Evolutionary conservation across 2,113 vertebrate species (phyloP), one percentile per base, ranked within the genome.

Genomic region (Cranoglanis bouderius): DNA sequence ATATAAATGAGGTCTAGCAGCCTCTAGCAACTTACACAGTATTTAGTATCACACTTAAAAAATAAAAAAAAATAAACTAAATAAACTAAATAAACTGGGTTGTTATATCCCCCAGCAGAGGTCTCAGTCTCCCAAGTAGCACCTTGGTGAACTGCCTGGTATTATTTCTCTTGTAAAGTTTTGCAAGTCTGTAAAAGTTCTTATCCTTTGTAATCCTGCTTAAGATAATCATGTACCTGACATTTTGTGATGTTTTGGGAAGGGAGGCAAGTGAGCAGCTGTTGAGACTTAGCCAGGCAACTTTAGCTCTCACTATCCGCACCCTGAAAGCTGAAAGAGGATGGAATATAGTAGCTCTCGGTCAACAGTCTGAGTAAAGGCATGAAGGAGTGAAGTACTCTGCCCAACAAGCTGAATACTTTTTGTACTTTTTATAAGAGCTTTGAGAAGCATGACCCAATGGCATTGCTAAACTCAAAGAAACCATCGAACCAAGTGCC

Each of bases 311-410:
- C 75, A 49, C 43, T 78, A n/a, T 78, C 43, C 1, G 43, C 75
- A 49, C 75, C 75, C 40, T 78, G 75, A 7, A 46, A n/a, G 75
- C 26, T 78, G 75, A 51, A 78, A 49, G 75, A 78, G 43, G 43
- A 78, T n/a, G 43, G 75, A 26, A 49, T 78, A n/a, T n/a, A 78
- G 43, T 78, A n/a, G 46, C 43, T 49, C 74, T 29, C 14, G n/a
- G 43, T 49, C 75, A 78, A 49, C 43, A 78, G 43, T n/a, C 75
- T 78, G 26, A 78, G 43, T 78, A 26, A 78, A 78, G 43, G 75
- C 26, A 78, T 51, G 75, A 49, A 77, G 74, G 75, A 1, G 49
- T 81, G n/a, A 55, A 81, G 78, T 81, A 21, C 51, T 55, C 78
- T 32, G 75, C 12, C n/a, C 78, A 55, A 81, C 78, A 81, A 55